Evolutionary conservation across 2,113 vertebrate genomes (phyloP), one percentile per base, ranked within the genome.

Genomic region (Psophia crepitans): DNA sequence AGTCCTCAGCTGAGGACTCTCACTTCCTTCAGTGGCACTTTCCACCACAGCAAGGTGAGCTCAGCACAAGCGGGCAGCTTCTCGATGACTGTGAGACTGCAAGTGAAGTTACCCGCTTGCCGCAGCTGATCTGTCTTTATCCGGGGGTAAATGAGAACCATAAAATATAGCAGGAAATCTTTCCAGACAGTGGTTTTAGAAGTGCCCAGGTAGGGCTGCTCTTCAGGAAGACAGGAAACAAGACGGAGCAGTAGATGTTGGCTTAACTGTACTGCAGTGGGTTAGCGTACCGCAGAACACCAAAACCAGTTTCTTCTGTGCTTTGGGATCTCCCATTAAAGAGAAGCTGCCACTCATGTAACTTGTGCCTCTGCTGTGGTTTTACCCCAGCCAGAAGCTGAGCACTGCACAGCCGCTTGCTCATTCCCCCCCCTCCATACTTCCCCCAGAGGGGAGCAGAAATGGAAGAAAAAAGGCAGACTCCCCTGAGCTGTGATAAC

Each of bases 11-110:
- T 43, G 27, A 60, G 49, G 39, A 39, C 5, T 16, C 19, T 46
- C 6, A 1, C 14, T 15, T 53, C 51, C 22, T 54, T 43, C 22
- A n/a, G 53, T 48, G 30, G 58, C 30, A 12, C 39, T 22, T 12
- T 7, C 41, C 30, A 13, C 16, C 14, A 26, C 51, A 53, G 44
- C 13, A 17, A 28, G 23, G 23, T 26, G 41, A 83, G 28, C 32
- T 44, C 27, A 5, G 33, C 35, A 16, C 35, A 16, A 69, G 17
- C 14, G 4, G 2, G 26, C 13, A 46, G 19, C 23, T 61, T 54
- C 41, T 18, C 5, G 8, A 41, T 4, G 2, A 24, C 14, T 0
- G 2, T 66, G 58, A 39, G 39, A 24, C 17, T 46, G 27, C 27
- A 54, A 41, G n/a, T 18, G 27, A 32, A 46, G 58, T 27, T 60